phyloP scores from a whole-genome alignment of 2,888 invertebrate genomes.

The Ceratothoa steindachneri region DNA sequence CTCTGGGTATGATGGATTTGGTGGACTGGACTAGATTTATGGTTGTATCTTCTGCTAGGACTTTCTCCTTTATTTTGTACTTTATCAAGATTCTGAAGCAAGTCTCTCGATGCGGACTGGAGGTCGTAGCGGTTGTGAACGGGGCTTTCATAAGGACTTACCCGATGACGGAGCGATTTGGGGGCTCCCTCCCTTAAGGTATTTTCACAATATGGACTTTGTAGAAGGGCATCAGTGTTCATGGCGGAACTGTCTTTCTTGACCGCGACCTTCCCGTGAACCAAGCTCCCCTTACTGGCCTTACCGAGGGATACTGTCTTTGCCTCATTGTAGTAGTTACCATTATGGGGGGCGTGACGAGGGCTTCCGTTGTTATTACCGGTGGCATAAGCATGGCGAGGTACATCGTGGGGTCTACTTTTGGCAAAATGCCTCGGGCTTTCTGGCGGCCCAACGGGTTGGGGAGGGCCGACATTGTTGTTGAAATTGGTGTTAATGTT shows the following conservation, averaged over 20 bases:
- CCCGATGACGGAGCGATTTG: not conserved
- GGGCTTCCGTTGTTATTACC: constrained; percentile 3
- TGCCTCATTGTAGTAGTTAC: not conserved
- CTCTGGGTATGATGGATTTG: not conserved
- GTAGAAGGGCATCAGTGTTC: not conserved
- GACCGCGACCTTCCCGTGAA: not conserved
- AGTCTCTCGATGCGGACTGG: not conserved
- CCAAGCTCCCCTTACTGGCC: not conserved
- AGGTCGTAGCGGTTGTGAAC: not conserved
- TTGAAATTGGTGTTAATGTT: not conserved
- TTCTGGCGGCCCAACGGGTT: not conserved
- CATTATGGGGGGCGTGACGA: not conserved
- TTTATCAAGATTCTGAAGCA: not conserved
- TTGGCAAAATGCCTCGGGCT: not conserved
- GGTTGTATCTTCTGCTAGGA: not conserved
- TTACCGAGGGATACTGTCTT: not conserved
- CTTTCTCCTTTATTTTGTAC: not conserved
- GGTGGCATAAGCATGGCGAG: not conserved
- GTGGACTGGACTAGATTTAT: not conserved
- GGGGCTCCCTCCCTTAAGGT: not conserved
- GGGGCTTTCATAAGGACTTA: not conserved
- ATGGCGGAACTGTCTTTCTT: not conserved
- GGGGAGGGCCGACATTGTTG: not conserved
- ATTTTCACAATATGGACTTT: not conserved
- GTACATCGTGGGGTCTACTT: not conserved